These are phyloP conservation scores for Drosophila tanythrix DNA, from an alignment of 2,888 invertebrate species.

Conservation along the genomic window DNA sequence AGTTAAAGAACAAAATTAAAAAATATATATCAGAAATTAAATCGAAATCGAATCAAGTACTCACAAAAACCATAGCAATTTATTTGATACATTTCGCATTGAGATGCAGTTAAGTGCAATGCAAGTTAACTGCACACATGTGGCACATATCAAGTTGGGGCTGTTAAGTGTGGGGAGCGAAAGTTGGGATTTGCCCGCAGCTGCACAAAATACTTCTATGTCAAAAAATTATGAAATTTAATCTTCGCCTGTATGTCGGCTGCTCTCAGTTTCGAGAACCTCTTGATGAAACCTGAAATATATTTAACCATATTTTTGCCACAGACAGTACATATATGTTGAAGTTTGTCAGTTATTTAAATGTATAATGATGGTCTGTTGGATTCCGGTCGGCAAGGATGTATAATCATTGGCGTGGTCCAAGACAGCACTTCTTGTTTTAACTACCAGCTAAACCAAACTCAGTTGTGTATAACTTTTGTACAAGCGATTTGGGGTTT, in stretches of 20 bases:
- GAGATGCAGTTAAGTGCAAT: neutral
- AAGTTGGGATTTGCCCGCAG: slow-evolving; percentile 3
- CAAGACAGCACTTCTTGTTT: too few species aligned
- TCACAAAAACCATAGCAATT: neutral
- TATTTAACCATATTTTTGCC: neutral
- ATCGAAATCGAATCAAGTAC: neutral
- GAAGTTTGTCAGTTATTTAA: too few species aligned
- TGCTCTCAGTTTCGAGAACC: neutral
- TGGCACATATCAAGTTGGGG: neutral
- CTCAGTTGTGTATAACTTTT: neutral
- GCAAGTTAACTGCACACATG: neutral
- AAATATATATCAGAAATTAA: neutral
- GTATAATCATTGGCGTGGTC: too few species aligned
- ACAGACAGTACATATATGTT: too few species aligned
- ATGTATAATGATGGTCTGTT: too few species aligned
- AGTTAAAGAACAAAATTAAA: neutral
- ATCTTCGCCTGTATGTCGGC: neutral
- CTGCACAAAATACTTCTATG: neutral
- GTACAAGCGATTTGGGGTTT: neutral
- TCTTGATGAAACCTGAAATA: neutral
- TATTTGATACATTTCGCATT: neutral
- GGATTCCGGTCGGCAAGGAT: too few species aligned
- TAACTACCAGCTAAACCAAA: neutral
- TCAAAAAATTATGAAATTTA: neutral
- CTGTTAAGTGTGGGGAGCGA: neutral